A percentile compares a stretch with the other conserved stretches of the same genome.
phyloP scores from a whole-genome alignment of 1,140 invertebrate species.

The Macrotrachela quadricornifera region DNA sequence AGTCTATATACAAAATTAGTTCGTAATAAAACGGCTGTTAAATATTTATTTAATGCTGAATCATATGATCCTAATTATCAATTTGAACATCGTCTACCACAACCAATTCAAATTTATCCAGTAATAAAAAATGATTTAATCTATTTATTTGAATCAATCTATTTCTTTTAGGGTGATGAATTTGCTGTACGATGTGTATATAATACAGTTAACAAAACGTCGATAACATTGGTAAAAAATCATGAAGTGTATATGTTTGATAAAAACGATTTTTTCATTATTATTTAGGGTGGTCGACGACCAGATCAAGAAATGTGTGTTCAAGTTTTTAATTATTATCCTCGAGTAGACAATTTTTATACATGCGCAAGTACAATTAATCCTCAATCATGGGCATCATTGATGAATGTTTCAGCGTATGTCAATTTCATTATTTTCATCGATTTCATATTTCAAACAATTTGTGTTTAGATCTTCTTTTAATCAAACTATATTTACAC shows the following conservation, averaged over 20 bases:
- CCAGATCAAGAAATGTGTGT: slow-evolving; percentile 7
- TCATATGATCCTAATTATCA: slow-evolving; percentile 6
- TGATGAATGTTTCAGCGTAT: no score
- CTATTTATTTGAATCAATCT: background rate
- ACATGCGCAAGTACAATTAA: no score
- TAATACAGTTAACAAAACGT: background rate
- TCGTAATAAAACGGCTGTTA: background rate
- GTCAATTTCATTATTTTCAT: no score
- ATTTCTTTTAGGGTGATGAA: background rate
- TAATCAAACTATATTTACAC: no score
- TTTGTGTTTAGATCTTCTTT: no score
- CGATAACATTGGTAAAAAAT: background rate
- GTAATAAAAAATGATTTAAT: background rate
- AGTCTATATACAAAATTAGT: slow-evolving; percentile 3
- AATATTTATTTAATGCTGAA: slow-evolving; percentile 1
- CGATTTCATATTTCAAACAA: no score
- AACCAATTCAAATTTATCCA: background rate
- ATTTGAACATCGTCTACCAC: background rate
- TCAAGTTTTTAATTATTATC: slow-evolving; percentile 6
- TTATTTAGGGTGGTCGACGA: background rate
- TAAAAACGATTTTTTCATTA: background rate
- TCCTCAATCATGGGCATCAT: no score
- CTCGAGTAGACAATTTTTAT: background rate
- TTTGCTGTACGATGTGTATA: slow-evolving; percentile 2
- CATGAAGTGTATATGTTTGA: background rate